Evolutionary conservation across 2,797 vertebrate species (phyloP).

Genomic region (Staurois parvus): DNA sequence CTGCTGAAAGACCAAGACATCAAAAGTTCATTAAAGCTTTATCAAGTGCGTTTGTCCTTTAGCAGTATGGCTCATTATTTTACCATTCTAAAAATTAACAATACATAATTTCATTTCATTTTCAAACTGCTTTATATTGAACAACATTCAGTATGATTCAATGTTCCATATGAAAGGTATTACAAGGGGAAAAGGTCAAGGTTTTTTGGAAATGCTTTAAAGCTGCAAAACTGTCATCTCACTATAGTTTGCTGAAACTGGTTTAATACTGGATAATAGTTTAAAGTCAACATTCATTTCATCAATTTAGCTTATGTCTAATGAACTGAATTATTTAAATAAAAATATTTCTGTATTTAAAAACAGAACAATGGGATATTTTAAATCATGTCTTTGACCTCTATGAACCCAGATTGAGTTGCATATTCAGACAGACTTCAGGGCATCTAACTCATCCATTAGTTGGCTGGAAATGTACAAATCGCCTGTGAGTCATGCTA

Average conservation of each 20-base stretch:
- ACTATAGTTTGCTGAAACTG: no score
- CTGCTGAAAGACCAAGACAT: no score
- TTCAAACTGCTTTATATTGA: no score
- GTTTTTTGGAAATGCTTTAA: neutral
- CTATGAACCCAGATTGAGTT: neutral
- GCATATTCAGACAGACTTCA: constrained; percentile 42
- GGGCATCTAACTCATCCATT: constrained; percentile 52
- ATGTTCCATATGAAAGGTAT: no score
- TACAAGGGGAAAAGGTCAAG: neutral
- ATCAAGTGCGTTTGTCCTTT: no score
- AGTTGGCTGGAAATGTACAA: rapidly evolving
- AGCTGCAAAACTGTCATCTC: neutral
- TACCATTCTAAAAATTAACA: no score
- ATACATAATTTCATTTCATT: no score
- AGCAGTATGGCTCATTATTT: no score
- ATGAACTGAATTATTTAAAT: neutral
- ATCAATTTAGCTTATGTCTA: neutral
- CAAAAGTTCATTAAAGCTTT: no score
- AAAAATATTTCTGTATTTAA: constrained; percentile 2
- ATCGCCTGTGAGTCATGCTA: constrained; percentile 28
- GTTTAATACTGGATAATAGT: neutral
- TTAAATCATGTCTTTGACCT: constrained; percentile 52
- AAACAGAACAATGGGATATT: constrained; percentile 31
- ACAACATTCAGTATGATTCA: no score
- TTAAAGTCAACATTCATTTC: neutral